Conservation (phyloP, 2,888 invertebrate genomes). For the Blastobasis lacticolella region DNA sequence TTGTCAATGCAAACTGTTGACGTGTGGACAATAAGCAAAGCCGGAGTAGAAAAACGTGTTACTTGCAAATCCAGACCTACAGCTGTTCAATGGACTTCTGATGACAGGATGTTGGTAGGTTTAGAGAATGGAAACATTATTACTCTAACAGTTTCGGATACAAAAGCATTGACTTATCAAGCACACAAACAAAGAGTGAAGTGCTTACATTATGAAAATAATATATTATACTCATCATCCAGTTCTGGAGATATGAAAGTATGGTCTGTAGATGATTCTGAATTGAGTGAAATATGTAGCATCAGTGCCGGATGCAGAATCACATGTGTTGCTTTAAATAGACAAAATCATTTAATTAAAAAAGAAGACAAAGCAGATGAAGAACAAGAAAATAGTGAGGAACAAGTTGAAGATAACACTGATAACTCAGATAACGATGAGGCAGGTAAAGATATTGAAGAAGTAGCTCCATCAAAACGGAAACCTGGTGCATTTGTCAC, state of each 20-base stretch:
- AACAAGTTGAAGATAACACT: conserved; percentile 24
- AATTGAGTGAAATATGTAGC: conserved; percentile 69
- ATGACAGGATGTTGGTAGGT: conserved; percentile 78
- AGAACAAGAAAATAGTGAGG: conserved; percentile 19
- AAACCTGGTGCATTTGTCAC: conserved; percentile 58
- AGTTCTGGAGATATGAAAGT: conserved; percentile 87
- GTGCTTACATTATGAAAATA: conserved; percentile 72
- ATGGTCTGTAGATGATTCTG: conserved; percentile 69
- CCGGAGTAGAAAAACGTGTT: conserved; percentile 80
- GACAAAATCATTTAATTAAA: conserved; percentile 51
- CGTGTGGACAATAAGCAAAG: conserved; percentile 86
- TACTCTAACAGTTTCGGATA: conserved; percentile 70
- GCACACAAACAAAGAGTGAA: conserved; percentile 82
- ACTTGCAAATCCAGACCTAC: conserved; percentile 81
- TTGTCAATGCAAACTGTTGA: conserved; percentile 82
- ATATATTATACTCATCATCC: conserved; percentile 79
- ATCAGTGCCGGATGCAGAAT: conserved; percentile 81
- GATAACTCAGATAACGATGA: conserved; percentile 38
- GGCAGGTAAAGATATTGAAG: conserved; percentile 11
- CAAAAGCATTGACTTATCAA: conserved; percentile 54
- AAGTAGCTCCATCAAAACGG: conserved; percentile 30
- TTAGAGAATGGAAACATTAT: conserved; percentile 83
- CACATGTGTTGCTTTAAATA: conserved; percentile 79
- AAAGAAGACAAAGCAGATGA: conserved; percentile 46
- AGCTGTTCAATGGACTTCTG: conserved; percentile 79